These are phyloP conservation scores for Steinernema hermaphroditum DNA, from an alignment of 2,888 invertebrate species.

Conservation along the genomic window DNA sequence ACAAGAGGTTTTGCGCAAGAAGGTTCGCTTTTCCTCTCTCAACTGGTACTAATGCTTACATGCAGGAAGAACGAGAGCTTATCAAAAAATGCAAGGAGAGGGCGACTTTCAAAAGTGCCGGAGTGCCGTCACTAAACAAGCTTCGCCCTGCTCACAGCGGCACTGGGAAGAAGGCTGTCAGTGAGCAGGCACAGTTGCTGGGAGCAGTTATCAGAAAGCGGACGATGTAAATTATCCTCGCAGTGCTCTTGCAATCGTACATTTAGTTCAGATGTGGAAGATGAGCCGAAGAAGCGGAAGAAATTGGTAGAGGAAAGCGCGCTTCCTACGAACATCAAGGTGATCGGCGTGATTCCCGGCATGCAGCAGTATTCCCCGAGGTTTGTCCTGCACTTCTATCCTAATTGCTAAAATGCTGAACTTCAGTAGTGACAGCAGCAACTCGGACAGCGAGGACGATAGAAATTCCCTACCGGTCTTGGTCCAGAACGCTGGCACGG, in stretches of 20 bases:
- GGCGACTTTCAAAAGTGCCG: conserved; percentile 33
- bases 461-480: conserved; percentile 35
- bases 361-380: conserved; percentile 76
- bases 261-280: conserved; percentile 32
- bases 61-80: conserved; percentile 52
- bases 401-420: too few species aligned
- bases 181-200: conserved; percentile 47
- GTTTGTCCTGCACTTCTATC: background rate
- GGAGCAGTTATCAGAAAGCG: conserved; percentile 38
- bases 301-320: conserved; percentile 34
- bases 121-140: conserved; percentile 30
- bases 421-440: conserved; percentile 37
- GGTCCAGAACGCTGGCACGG: conserved; percentile 11
- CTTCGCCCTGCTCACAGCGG: background rate
- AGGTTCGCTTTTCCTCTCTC: conserved; percentile 33
- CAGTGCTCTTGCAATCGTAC: background rate
- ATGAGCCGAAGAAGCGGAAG: conserved; percentile 32
- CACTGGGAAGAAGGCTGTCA: conserved; percentile 34
- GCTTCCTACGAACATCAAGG: conserved; percentile 46
- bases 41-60: conserved; percentile 29
- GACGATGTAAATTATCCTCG: conserved; percentile 34
- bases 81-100: conserved; percentile 49
- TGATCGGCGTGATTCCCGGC: conserved; percentile 80
- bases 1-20: conserved; percentile 45
- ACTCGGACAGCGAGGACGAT: conserved; percentile 34